Conservation (phyloP, 2,113 vertebrate species). For the Pogonocichla stellata region DNA sequence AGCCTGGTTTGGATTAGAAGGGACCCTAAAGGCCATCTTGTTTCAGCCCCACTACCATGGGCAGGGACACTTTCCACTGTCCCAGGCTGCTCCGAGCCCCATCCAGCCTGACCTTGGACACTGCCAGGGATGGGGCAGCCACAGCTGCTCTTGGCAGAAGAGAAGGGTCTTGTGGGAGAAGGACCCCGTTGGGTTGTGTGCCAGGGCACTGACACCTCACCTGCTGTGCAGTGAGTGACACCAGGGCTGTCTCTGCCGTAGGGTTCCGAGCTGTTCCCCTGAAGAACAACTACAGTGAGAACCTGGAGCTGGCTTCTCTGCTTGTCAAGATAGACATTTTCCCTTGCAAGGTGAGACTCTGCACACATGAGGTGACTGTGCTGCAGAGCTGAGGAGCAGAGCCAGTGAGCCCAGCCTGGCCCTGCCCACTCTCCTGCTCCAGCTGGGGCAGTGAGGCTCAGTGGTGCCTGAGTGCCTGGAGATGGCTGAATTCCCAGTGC, state of each 20-base stretch:
- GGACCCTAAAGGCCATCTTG: background rate
- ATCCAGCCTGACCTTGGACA: background rate
- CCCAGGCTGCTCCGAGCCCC: fast-evolving
- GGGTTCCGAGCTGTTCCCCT: conserved; percentile 93
- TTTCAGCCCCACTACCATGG: background rate
- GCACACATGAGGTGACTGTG: background rate
- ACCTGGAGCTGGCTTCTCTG: conserved; percentile 92
- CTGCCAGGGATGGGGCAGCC: background rate
- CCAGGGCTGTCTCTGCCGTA: conserved; percentile 14
- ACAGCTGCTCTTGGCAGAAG: background rate
- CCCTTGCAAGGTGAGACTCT: conserved; percentile 82
- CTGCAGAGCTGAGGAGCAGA: background rate
- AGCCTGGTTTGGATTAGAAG: background rate
- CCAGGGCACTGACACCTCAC: background rate
- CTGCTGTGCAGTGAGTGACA: fast-evolving
- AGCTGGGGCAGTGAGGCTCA: no score
- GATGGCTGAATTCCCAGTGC: no score
- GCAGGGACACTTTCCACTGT: background rate
- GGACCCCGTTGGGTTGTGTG: background rate
- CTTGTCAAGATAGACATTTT: conserved; percentile 88
- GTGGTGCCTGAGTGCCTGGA: background rate
- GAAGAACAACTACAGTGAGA: conserved; percentile 98
- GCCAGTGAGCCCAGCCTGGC: background rate
- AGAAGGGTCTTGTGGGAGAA: background rate
- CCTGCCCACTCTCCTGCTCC: background rate